Conservation (phyloP, 2,797 vertebrate genomes). For the Erethizon dorsatum region DNA sequence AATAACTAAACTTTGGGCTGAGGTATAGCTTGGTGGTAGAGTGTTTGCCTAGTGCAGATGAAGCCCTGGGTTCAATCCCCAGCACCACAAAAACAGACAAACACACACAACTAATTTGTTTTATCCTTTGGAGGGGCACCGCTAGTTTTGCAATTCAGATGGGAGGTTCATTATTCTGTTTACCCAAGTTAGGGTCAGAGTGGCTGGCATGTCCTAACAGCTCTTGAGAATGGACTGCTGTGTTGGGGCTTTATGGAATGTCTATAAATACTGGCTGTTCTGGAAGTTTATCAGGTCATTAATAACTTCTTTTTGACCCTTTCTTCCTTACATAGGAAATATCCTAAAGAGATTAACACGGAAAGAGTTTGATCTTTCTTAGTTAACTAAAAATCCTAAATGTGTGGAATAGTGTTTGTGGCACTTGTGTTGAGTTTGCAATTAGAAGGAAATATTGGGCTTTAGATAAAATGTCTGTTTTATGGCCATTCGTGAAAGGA, state of each 20-base stretch:
- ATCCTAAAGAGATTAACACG: constrained; percentile 81
- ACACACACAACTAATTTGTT: not conserved
- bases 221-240: constrained; percentile 84
- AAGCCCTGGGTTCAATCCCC: not conserved
- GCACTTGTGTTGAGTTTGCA: constrained; percentile 82
- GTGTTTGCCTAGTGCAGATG: not conserved
- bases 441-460: constrained; percentile 85
- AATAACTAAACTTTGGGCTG: not conserved
- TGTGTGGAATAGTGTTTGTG: constrained; percentile 58
- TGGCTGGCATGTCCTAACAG: constrained; percentile 83
- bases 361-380: constrained; percentile 81
- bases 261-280: not conserved
- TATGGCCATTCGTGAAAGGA: constrained; percentile 77
- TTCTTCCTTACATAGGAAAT: constrained; percentile 81
- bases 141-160: constrained; percentile 79
- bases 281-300: not conserved
- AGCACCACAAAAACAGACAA: not conserved
- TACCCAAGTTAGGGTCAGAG: constrained; percentile 80
- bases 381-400: constrained; percentile 78
- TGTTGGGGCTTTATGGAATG: constrained; percentile 82
- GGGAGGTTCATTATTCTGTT: constrained; percentile 83
- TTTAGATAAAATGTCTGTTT: constrained; percentile 83
- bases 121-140: constrained; percentile 74
- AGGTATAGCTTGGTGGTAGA: not conserved
- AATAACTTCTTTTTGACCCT: constrained; percentile 20